phyloP scores from a whole-genome alignment of 2,888 invertebrate genomes.

The Marronus borbonicus region DNA sequence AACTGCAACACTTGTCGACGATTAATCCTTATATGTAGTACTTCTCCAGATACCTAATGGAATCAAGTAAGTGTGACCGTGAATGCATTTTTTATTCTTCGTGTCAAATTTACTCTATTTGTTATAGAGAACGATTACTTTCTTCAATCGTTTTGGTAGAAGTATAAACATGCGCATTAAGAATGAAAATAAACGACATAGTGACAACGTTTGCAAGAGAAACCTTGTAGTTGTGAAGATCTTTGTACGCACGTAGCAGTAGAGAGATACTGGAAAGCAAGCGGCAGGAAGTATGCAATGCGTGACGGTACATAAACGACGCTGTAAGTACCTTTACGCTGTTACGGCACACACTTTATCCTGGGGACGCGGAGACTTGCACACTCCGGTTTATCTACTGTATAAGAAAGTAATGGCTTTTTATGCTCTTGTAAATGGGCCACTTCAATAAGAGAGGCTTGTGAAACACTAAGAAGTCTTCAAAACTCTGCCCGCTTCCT shows the following conservation, averaged over 20 bases:
- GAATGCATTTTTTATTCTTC: too few relatives aligned
- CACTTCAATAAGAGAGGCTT: constrained; percentile 45
- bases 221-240: constrained; percentile 18
- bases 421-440: constrained; percentile 46
- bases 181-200: constrained; percentile 18
- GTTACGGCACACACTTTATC: constrained; percentile 47
- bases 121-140: not conserved
- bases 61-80: too few relatives aligned
- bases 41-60: too few relatives aligned
- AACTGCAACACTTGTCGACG: too few relatives aligned
- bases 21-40: too few relatives aligned
- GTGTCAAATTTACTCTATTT: too few relatives aligned
- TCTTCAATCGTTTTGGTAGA: not conserved
- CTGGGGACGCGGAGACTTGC: constrained; percentile 31
- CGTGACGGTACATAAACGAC: constrained; percentile 51
- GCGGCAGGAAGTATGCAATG: constrained; percentile 40
- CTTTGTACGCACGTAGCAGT: constrained; percentile 15
- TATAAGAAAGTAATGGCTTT: constrained; percentile 47
- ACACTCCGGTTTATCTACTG: constrained; percentile 43
- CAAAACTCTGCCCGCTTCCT: constrained; percentile 29
- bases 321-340: constrained; percentile 39
- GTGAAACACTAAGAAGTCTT: constrained; percentile 45
- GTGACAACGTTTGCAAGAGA: constrained; percentile 7
- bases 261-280: constrained; percentile 23
- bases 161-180: not conserved